Conservation (phyloP, 2,113 vertebrate species). For the Podarcis cretensis region DNA sequence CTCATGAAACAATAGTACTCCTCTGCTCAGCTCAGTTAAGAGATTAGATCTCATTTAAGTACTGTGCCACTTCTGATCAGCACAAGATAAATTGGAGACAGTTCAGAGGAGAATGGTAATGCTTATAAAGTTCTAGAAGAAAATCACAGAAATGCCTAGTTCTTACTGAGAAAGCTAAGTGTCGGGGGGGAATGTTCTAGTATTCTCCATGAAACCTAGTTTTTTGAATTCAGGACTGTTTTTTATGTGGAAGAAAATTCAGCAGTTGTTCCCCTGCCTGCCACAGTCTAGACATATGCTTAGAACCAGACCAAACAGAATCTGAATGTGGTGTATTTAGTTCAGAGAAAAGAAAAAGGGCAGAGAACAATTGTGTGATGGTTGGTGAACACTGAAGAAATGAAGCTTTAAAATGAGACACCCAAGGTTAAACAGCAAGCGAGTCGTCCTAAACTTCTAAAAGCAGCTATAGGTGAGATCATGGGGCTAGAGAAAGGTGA, state of each 20-base stretch:
- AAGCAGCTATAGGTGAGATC: neutral
- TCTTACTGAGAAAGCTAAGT: neutral
- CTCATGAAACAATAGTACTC: constrained; percentile 4
- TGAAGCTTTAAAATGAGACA: neutral
- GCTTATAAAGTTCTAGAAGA: constrained; percentile 1
- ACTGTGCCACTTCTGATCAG: constrained; percentile 13
- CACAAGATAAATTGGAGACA: constrained; percentile 15
- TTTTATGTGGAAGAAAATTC: neutral
- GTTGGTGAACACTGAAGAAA: neutral
- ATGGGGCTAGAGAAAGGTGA: neutral
- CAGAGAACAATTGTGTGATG: neutral
- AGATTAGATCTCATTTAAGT: constrained; percentile 17
- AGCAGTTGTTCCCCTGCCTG: neutral
- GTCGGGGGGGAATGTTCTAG: neutral
- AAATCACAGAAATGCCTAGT: neutral
- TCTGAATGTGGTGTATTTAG: neutral
- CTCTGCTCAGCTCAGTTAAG: neutral
- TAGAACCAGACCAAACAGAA: neutral
- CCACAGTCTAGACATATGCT: too few relatives aligned
- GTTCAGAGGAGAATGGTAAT: constrained; percentile 2
- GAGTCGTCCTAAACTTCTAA: neutral
- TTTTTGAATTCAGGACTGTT: neutral
- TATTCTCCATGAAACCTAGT: neutral
- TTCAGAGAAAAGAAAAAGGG: neutral
- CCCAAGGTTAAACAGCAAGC: neutral